These are phyloP conservation scores for Dysdera silvatica DNA, from an alignment of 1,140 invertebrate species.

Conservation along the genomic window DNA sequence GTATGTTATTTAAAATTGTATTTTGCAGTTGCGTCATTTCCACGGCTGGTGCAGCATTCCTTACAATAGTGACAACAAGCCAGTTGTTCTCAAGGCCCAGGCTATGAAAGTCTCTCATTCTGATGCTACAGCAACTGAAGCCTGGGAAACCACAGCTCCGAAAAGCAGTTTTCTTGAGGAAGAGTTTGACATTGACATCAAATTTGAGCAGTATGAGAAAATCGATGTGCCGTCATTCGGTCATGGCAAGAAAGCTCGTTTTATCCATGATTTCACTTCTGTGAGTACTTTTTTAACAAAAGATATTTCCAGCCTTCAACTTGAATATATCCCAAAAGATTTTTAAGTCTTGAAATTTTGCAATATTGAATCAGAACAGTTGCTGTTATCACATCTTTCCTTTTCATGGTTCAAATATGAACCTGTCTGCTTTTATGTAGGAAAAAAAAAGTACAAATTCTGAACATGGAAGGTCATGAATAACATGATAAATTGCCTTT, in stretches of 20 bases:
- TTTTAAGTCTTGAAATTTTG: no score
- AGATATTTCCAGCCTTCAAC: no score
- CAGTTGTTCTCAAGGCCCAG: neutral
- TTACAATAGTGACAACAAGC: conserved; percentile 43
- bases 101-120: neutral
- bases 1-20: neutral
- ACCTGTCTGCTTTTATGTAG: no score
- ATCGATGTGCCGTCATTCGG: conserved; percentile 71
- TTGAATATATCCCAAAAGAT: no score
- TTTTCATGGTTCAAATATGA: no score
- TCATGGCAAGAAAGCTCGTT: conserved; percentile 64
- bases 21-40: conserved; percentile 51
- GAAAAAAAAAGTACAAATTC: no score
- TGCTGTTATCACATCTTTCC: no score
- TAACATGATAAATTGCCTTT: no score
- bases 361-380: no score
- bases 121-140: conserved; percentile 13
- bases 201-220: conserved; percentile 59
- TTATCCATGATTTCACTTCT: conserved; percentile 80
- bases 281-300: no score
- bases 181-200: conserved; percentile 63
- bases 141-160: conserved; percentile 11
- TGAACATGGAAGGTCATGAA: no score
- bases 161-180: conserved; percentile 56
- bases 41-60: conserved; percentile 61